These are phyloP conservation scores for Chionodraco myersi DNA, from an alignment of 2,113 vertebrate genomes.

Conservation along the genomic window DNA sequence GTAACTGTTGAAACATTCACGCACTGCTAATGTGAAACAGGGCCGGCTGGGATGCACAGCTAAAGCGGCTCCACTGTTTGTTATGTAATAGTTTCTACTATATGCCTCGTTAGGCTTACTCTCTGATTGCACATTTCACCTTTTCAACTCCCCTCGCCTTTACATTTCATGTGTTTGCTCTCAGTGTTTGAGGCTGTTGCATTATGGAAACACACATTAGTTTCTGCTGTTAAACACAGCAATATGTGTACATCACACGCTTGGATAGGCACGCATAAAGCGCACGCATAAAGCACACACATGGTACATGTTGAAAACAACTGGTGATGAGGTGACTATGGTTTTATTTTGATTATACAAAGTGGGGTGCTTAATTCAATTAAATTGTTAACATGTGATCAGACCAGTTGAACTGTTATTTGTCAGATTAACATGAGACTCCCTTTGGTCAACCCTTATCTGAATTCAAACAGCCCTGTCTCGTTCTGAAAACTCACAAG, in stretches of 20 bases:
- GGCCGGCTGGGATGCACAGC: constrained; percentile 7
- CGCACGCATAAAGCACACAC: neutral
- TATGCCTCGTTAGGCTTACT: constrained; percentile 57
- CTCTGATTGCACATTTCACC: constrained; percentile 35
- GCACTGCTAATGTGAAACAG: constrained; percentile 14
- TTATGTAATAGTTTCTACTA: constrained; percentile 42
- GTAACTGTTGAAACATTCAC: constrained; percentile 4
- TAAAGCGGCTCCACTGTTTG: constrained; percentile 10
- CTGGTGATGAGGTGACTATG: neutral
- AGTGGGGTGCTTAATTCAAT: constrained; percentile 2
- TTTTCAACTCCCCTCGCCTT: constrained; percentile 31
- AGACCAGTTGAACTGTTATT: constrained; percentile 1
- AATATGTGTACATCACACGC: constrained; percentile 13
- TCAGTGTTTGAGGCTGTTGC: constrained; percentile 15
- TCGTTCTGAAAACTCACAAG: constrained; percentile 55
- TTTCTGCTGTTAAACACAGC: constrained; percentile 37
- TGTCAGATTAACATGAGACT: constrained; percentile 34
- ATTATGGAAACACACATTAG: constrained; percentile 44
- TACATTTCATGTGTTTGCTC: constrained; percentile 47
- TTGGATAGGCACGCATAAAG: neutral
- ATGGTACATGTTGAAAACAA: neutral
- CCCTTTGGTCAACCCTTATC: constrained; percentile 64
- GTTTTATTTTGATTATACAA: constrained; percentile 2
- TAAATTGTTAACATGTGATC: neutral
- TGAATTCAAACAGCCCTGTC: constrained; percentile 53